These are phyloP conservation scores for Smittia sp. DNA, from an alignment of 2,888 invertebrate species.

Conservation along the genomic window DNA sequence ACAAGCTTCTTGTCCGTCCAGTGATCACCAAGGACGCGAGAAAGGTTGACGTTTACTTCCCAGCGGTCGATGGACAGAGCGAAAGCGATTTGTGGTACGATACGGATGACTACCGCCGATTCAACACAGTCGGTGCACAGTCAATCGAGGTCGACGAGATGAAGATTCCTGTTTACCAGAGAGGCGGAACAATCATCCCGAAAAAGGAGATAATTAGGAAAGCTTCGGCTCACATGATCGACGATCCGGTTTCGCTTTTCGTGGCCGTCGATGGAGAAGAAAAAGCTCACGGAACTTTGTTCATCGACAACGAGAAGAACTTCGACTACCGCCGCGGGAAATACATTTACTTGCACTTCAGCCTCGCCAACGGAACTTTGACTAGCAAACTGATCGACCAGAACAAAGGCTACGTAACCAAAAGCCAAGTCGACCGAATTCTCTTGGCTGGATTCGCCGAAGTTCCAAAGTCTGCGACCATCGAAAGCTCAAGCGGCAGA, in stretches of 20 bases:
- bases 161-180: slow-evolving; percentile 82
- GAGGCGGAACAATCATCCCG: slow-evolving; percentile 80
- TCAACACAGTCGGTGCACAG: slow-evolving; percentile 48
- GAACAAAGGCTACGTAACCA: not conserved
- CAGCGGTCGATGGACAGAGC: slow-evolving; percentile 58
- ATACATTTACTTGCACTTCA: not conserved
- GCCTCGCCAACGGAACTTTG: not conserved
- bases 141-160: slow-evolving; percentile 44
- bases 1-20: slow-evolving; percentile 78
- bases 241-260: slow-evolving; percentile 85
- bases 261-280: slow-evolving; percentile 67
- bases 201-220: slow-evolving; percentile 80
- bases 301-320: slow-evolving; percentile 81
- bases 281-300: slow-evolving; percentile 69
- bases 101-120: slow-evolving; percentile 66
- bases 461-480: not conserved
- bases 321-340: slow-evolving; percentile 62
- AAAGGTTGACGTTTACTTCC: no score
- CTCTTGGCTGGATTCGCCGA: not conserved
- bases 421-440: not conserved
- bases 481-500: not conserved
- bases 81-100: slow-evolving; percentile 79
- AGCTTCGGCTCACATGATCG: slow-evolving; percentile 71
- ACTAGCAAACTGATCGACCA: not conserved
- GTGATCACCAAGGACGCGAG: slow-evolving; percentile 74